These are phyloP conservation scores for Argya squamiceps DNA, from an alignment of 2,797 vertebrate genomes.

Conservation along the genomic window DNA sequence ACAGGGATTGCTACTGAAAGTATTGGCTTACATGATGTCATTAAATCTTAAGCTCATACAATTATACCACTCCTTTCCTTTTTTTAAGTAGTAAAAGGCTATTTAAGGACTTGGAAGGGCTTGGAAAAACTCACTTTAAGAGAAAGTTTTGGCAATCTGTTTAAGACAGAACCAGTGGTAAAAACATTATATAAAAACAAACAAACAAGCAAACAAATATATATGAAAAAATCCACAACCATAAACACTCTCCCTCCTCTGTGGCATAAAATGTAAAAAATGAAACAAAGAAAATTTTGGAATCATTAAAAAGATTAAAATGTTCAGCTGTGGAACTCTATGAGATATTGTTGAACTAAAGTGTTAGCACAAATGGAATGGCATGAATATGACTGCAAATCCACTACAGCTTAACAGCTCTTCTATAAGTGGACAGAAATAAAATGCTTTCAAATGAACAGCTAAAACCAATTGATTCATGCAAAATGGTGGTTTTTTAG, in stretches of 20 bases:
- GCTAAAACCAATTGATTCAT: not conserved
- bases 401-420: not conserved
- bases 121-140: not conserved
- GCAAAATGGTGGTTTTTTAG: not conserved
- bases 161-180: not conserved
- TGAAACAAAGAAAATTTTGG: not conserved
- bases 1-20: not conserved
- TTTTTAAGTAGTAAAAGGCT: not conserved
- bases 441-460: not conserved
- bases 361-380: not conserved
- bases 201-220: too few species aligned
- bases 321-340: not conserved
- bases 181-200: not conserved
- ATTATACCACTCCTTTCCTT: fast-evolving
- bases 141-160: not conserved
- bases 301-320: not conserved
- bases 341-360: not conserved
- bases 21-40: not conserved
- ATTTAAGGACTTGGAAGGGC: not conserved
- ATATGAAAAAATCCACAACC: not conserved
- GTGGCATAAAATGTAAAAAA: not conserved
- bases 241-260: not conserved
- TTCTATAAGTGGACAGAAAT: not conserved
- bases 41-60: not conserved
- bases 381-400: not conserved